phyloP scores from a whole-genome alignment of 2,113 vertebrate genomes.

The Eira barbara region DNA sequence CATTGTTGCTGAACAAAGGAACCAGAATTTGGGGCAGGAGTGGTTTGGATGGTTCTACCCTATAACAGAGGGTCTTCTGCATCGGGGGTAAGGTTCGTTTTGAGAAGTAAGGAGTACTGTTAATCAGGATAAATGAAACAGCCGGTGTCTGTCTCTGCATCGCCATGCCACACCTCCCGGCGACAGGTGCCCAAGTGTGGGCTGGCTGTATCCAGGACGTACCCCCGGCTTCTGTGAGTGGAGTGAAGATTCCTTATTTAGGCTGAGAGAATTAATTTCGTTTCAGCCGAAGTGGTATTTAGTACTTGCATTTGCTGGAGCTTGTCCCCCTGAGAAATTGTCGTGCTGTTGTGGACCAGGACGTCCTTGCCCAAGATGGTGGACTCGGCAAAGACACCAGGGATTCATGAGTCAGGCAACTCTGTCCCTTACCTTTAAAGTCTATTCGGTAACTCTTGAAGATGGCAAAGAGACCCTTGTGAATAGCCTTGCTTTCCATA shows the following conservation, averaged over 20 bases:
- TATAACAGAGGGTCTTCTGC: background rate
- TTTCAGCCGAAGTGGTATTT: background rate
- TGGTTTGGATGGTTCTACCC: background rate
- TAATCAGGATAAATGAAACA: background rate
- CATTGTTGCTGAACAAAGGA: rapidly evolving
- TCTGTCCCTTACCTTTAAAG: background rate
- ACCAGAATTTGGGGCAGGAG: background rate
- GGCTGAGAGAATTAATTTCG: background rate
- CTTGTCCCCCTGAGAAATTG: background rate
- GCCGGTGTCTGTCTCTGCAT: rapidly evolving
- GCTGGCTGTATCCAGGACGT: no score
- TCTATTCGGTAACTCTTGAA: background rate
- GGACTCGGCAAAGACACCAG: background rate
- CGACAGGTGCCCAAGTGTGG: no score
- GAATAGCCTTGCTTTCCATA: background rate
- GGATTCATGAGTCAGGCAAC: rapidly evolving
- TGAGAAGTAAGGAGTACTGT: rapidly evolving
- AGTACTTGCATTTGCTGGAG: no score
- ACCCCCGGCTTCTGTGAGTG: background rate
- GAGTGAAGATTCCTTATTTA: background rate
- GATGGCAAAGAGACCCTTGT: background rate
- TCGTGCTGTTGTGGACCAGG: no score
- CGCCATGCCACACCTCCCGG: background rate
- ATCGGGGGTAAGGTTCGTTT: background rate
- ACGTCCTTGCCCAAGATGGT: background rate